A percentile compares a stretch with the other conserved stretches of the same genome.
These are phyloP conservation scores for Scolopax rusticola DNA, from an alignment of 2,797 vertebrate species.

Conservation along the genomic window DNA sequence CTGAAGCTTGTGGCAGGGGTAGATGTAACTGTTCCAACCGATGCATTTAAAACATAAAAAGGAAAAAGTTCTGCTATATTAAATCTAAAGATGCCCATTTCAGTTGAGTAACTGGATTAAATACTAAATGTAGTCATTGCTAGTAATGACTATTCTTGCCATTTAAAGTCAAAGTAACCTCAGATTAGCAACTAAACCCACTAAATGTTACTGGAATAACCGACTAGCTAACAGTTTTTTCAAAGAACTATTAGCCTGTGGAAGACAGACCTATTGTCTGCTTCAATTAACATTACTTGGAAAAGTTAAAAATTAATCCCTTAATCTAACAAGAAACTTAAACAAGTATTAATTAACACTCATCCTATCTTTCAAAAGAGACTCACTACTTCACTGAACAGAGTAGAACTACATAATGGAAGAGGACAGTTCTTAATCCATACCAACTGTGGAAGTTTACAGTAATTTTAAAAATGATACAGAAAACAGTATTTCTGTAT, in stretches of 20 bases:
- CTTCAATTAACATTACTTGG: neutral
- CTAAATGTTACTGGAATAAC: neutral
- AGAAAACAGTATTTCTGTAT: neutral
- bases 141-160: neutral
- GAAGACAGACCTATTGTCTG: neutral
- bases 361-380: neutral
- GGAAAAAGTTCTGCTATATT: neutral
- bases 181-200: neutral
- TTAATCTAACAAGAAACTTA: neutral
- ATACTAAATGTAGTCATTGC: neutral
- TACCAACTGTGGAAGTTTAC: neutral
- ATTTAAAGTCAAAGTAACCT: neutral
- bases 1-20: neutral
- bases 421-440: neutral
- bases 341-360: neutral
- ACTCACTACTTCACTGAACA: neutral
- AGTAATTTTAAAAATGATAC: neutral
- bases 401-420: neutral
- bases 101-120: neutral
- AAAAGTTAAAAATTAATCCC: neutral
- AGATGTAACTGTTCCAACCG: neutral
- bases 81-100: neutral
- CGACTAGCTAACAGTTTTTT: neutral
- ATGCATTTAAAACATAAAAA: neutral
- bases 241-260: neutral